phyloP scores from a whole-genome alignment of 2,113 vertebrate species.

The Gallinago media region DNA sequence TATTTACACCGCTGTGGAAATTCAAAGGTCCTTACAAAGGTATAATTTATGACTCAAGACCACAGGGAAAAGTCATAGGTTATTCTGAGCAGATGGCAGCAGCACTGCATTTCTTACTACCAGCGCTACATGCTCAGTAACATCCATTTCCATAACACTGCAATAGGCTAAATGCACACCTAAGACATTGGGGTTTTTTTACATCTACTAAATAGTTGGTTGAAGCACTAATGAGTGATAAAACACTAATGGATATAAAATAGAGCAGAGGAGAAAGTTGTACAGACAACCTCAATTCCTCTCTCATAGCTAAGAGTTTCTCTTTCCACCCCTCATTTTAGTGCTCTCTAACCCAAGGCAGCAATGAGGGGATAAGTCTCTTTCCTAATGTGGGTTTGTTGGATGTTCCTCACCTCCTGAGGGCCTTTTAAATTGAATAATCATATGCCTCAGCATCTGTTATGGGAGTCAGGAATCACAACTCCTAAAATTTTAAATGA shows the following conservation, averaged over 20 bases:
- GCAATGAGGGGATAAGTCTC: not conserved
- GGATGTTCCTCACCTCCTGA: not conserved
- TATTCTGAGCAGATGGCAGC: not conserved
- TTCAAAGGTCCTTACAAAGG: not conserved
- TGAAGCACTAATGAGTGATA: not conserved
- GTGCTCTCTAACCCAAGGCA: not conserved
- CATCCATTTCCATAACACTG: not conserved
- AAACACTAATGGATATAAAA: not conserved
- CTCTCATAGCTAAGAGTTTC: not conserved
- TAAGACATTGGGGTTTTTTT: not conserved
- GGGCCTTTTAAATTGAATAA: not conserved
- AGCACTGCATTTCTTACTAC: not conserved
- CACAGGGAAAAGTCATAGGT: not conserved
- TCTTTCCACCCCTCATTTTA: not conserved
- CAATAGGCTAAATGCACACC: not conserved
- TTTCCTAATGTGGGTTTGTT: not conserved
- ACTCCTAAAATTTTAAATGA: not conserved
- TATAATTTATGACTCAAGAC: not conserved
- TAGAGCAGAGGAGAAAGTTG: not conserved
- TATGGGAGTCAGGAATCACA: not conserved
- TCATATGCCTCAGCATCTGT: not conserved
- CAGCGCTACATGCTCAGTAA: not conserved
- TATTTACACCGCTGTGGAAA: not conserved
- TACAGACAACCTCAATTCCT: not conserved
- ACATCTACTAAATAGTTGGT: not conserved